Base-by-base conservation (phyloP, 2,797 vertebrate species). In the Acanthurus leucopareius region DNA sequence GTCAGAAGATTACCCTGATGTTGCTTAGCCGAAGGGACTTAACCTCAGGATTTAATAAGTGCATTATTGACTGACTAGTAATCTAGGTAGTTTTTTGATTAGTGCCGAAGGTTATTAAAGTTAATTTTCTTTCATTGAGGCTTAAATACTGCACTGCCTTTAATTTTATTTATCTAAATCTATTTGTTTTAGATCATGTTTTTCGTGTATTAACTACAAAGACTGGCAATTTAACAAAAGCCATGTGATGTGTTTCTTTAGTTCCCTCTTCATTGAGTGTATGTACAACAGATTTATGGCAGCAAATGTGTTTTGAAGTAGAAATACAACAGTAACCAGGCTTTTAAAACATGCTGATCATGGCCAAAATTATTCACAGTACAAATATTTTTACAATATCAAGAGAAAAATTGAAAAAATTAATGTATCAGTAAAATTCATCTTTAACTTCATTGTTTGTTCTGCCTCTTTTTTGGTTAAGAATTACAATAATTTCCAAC, bases 1-100 rank as follows among this genome's bases (percentile, higher is more conserved):
- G 72, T 10, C 19, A 20, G 65, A 54, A 64, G 74, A 86, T 83
- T 84, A 60, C 73, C 42, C 45, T 40, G 56, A 67, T 83, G 63
- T 32, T 57, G 52, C 40, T 64, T 9, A 61, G 66, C 72, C 80
- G 20, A 25, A 69, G 75, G 54, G 40, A 70, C 69, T 82, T 62
- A 75, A 72, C 69, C 61, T 20, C 47, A 20, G 40, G 47, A 32
- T 69, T 80, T 63, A 64, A 61, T 78, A 72, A 54, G 54, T 69
- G 66, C 67, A 4, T 53, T 61, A 69, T 56, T 74, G 66, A 85
- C 67, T 70, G n/a, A 64, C 49, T 53, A 10, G 0, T 73, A 65
- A 74, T 54, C 17, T 15, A 7, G 44, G 9, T 51, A 15, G 35
- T 32, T 60, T 57, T 76, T 75, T 80, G 45, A 73, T n/a, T 69